Percentiles rank a stretch among this genome's conserved stretches.
Evolutionary conservation across 2,113 vertebrate genomes (phyloP).

Genomic region (Melanocharis versteri): DNA sequence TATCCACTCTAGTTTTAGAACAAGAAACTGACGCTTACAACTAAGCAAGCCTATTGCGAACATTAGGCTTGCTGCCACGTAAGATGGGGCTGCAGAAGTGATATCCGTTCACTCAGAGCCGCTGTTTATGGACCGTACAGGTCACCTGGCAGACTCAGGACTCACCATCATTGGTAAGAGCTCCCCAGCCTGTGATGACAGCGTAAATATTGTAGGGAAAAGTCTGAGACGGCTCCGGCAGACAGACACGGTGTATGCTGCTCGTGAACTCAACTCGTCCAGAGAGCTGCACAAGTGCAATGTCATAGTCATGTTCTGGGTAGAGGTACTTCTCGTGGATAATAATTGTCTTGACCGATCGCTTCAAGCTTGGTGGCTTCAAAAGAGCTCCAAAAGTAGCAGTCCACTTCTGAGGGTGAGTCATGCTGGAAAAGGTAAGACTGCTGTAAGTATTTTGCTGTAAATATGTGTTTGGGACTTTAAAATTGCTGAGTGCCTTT

Average conservation of each 20-base stretch:
- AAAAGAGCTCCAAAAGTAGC: constrained; percentile 80
- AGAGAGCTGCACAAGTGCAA: constrained; percentile 86
- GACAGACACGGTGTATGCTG: constrained; percentile 79
- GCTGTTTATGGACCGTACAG: neutral
- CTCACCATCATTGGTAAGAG: constrained; percentile 70
- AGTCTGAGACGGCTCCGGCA: constrained; percentile 76
- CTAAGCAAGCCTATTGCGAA: neutral
- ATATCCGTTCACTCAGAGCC: neutral
- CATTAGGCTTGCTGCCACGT: neutral
- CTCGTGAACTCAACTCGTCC: constrained; percentile 71
- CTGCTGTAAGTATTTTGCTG: neutral
- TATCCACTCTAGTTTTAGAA: neutral
- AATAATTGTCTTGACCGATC: constrained; percentile 78
- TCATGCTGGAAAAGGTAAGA: constrained; percentile 58
- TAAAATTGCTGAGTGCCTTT: neutral
- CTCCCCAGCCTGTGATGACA: constrained; percentile 89
- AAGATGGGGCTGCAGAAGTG: neutral
- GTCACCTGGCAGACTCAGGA: neutral
- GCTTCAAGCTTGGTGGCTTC: constrained; percentile 60
- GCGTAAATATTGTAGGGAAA: constrained; percentile 64
- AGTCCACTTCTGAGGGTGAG: constrained; percentile 77
- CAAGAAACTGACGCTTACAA: neutral
- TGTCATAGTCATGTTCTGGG: constrained; percentile 80
- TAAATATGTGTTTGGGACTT: neutral
- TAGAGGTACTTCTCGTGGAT: constrained; percentile 80